Conservation (phyloP, 1,140 invertebrate species). For the Drosophila subpulchrella region DNA sequence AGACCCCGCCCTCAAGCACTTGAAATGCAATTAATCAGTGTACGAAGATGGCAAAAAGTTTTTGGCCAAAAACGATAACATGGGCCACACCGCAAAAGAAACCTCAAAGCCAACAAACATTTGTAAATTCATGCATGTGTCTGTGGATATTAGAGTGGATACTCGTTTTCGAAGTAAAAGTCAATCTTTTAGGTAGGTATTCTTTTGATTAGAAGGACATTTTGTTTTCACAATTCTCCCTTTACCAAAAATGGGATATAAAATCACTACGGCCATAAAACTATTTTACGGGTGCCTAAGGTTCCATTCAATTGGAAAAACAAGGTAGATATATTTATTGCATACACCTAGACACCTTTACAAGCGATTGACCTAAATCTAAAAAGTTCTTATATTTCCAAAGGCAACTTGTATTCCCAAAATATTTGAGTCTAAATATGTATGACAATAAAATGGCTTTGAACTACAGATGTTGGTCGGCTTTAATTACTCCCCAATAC, state of each 20-base stretch:
- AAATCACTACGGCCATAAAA: too few species aligned
- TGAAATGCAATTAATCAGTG: conserved; percentile 79
- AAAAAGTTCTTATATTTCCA: too few species aligned
- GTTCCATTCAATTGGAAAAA: too few species aligned
- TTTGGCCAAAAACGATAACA: conserved; percentile 56
- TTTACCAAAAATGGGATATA: too few species aligned
- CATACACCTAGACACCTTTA: too few species aligned
- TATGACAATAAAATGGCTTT: not conserved
- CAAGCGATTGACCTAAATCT: too few species aligned
- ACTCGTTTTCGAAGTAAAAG: not conserved
- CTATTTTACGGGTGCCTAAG: too few species aligned
- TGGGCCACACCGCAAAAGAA: conserved; percentile 38
- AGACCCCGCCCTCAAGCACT: conserved; percentile 35
- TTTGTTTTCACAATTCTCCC: too few species aligned
- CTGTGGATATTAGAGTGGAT: not conserved
- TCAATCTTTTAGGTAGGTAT: not conserved
- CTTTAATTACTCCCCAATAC: not conserved
- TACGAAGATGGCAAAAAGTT: conserved; percentile 54
- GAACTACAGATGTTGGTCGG: not conserved
- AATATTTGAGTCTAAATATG: too few species aligned
- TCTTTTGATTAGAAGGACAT: not conserved
- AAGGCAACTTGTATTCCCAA: too few species aligned
- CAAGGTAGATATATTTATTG: too few species aligned
- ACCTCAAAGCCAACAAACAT: conserved; percentile 20
- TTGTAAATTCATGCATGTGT: not conserved